A percentile compares a stretch with the other conserved stretches of the same genome.
These are phyloP conservation scores for Melinaea menophilus DNA, from an alignment of 2,888 invertebrate species.

Conservation along the genomic window DNA sequence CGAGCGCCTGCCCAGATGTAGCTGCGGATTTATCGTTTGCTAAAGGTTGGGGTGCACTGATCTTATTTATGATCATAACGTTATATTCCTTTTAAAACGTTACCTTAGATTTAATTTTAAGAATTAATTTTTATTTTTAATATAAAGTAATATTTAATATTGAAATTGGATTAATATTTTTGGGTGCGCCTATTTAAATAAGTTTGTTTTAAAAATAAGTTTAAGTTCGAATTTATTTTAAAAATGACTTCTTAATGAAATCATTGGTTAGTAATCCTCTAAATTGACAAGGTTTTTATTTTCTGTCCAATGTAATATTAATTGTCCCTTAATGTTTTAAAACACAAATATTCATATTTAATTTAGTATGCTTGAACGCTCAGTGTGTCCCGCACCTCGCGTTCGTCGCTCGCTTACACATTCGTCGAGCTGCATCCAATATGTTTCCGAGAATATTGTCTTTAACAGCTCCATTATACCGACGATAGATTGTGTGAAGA, in stretches of 20 bases:
- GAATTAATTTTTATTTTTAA: background rate
- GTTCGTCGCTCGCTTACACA: constrained; percentile 71
- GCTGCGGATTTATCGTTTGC: constrained; percentile 70
- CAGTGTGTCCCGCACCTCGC: constrained; percentile 37
- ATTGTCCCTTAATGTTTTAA: background rate
- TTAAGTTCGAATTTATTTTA: no score
- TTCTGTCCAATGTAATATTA: no score
- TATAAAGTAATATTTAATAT: background rate
- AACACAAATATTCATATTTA: background rate
- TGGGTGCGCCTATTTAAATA: no score
- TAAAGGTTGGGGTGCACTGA: constrained; percentile 42
- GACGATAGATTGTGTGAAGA: constrained; percentile 50
- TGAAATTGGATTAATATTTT: no score
- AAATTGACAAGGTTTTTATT: no score
- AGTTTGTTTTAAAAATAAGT: no score
- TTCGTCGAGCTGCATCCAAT: constrained; percentile 75
- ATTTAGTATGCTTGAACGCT: constrained; percentile 18
- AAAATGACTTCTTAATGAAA: no score
- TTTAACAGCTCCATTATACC: constrained; percentile 76
- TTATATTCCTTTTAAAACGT: background rate
- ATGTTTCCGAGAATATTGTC: constrained; percentile 76
- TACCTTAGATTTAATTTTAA: background rate
- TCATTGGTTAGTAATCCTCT: no score
- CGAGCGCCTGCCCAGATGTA: constrained; percentile 73
- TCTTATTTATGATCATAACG: constrained; percentile 13